These are phyloP conservation scores for Teleopsis dalmanni DNA, from an alignment of 1,140 invertebrate species.

Conservation along the genomic window DNA sequence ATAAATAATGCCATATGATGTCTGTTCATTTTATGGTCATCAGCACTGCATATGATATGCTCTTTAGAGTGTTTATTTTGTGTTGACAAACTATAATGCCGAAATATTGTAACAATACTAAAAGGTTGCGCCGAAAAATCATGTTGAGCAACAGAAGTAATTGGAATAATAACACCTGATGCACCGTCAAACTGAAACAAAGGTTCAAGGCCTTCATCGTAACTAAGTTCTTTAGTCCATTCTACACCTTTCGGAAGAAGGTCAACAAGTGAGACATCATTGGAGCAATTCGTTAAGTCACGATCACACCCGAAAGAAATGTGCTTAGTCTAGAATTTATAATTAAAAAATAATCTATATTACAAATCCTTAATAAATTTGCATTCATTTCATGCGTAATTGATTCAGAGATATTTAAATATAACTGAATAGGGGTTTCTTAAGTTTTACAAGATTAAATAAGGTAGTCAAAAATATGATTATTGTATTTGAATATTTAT, in stretches of 20 bases:
- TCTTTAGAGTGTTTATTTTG: constrained; percentile 86
- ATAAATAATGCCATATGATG: constrained; percentile 97
- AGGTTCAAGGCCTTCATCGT: constrained; percentile 86
- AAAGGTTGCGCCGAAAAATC: constrained; percentile 55
- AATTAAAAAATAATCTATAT: no score
- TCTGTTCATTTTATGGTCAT: constrained; percentile 97
- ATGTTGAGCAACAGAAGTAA: constrained; percentile 50
- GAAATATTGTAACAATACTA: constrained; percentile 84
- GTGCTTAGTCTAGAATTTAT: constrained; percentile 39
- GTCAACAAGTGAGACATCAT: constrained; percentile 52
- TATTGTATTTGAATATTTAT: no score
- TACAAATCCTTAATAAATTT: no score
- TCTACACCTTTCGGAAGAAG: constrained; percentile 75
- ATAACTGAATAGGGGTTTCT: no score
- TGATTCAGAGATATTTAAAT: no score
- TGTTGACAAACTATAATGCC: constrained; percentile 36
- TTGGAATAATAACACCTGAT: constrained; percentile 78
- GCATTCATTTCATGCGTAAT: no score
- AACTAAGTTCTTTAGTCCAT: constrained; percentile 80
- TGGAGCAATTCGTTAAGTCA: constrained; percentile 46
- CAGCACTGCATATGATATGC: constrained; percentile 90
- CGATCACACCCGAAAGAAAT: constrained; percentile 44
- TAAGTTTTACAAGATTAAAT: no score
- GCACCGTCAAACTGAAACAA: constrained; percentile 92
- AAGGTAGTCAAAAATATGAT: no score